These are phyloP conservation scores for Aphidius colemani DNA, from an alignment of 2,888 invertebrate genomes.

Conservation along the genomic window DNA sequence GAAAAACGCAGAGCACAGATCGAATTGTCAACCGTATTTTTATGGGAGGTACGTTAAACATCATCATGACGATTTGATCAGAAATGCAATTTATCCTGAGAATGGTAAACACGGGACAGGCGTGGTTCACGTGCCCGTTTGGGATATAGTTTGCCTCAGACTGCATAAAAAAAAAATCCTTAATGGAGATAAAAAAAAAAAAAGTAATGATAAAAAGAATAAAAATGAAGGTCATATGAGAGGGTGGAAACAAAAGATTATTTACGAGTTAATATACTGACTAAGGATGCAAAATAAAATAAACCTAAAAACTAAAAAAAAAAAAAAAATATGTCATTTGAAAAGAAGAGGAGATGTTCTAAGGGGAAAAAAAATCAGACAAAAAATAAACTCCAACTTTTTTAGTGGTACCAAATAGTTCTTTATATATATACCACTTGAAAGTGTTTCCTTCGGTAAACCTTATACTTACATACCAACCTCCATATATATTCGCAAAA, in stretches of 20 bases:
- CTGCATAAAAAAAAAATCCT: constrained; percentile 37
- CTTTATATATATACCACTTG: not conserved
- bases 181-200: constrained; percentile 26
- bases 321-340: constrained; percentile 30
- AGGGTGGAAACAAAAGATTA: not conserved
- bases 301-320: constrained; percentile 28
- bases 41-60: constrained; percentile 19
- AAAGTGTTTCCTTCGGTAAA: constrained; percentile 24
- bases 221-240: constrained; percentile 19
- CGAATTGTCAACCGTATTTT: constrained; percentile 31
- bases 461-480: constrained; percentile 18
- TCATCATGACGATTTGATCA: constrained; percentile 37
- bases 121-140: constrained; percentile 45
- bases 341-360: constrained; percentile 26
- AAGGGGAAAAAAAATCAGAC: constrained; percentile 28
- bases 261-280: not conserved
- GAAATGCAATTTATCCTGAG: constrained; percentile 45
- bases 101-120: constrained; percentile 51
- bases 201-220: constrained; percentile 20
- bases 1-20: not conserved
- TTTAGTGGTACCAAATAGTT: constrained; percentile 21
- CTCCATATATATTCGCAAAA: not conserved
- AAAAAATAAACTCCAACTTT: constrained; percentile 26
- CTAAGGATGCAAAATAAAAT: constrained; percentile 15
- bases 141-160: constrained; percentile 44